phyloP scores from a whole-genome alignment of 2,888 invertebrate genomes.

The Bimastos eiseni region DNA sequence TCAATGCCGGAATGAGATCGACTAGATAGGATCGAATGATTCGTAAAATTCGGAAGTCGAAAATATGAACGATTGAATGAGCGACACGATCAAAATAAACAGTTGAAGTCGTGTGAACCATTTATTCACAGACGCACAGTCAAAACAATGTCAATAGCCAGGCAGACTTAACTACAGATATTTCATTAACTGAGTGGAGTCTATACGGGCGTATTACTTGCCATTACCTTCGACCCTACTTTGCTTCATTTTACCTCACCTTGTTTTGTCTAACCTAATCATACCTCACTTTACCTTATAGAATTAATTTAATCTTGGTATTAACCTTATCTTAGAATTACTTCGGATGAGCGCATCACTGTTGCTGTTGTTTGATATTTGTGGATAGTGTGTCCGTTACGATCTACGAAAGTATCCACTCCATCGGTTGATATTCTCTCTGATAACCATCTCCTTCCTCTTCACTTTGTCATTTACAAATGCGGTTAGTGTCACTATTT shows the following conservation, averaged over 20 bases:
- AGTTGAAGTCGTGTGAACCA: no score
- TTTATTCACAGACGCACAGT: no score
- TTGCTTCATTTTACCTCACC: background rate
- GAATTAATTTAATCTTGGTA: background rate
- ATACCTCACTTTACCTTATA: background rate
- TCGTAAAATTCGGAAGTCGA: background rate
- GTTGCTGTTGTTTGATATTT: background rate
- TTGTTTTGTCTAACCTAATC: background rate
- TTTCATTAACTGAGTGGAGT: background rate
- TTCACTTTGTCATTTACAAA: constrained; percentile 89
- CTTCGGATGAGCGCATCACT: background rate
- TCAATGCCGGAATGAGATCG: background rate
- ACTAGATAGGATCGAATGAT: background rate
- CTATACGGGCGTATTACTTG: background rate
- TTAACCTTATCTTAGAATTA: background rate
- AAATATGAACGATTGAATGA: background rate
- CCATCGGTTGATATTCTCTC: constrained; percentile 80
- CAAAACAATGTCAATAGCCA: no score
- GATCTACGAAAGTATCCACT: constrained; percentile 81
- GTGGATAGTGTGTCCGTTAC: constrained; percentile 76
- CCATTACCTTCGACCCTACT: background rate
- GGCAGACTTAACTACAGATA: no score
- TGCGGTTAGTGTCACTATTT: constrained; percentile 72
- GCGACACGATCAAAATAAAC: background rate
- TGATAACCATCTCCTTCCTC: constrained; percentile 82